These are phyloP conservation scores for Anolis sagrei DNA, from an alignment of 2,113 vertebrate genomes.

Conservation along the genomic window DNA sequence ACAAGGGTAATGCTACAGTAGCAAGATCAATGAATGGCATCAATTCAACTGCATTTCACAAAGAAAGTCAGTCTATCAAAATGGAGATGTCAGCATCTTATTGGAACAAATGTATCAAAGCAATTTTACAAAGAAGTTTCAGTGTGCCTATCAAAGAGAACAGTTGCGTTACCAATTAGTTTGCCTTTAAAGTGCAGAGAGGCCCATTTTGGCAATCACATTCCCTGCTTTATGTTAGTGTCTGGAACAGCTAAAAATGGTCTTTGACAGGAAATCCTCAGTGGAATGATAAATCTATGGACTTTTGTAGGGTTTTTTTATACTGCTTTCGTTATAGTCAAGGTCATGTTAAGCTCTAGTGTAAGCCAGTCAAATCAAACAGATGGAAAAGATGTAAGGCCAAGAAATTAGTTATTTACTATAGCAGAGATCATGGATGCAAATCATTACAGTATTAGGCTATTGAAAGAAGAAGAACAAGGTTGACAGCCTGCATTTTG, in stretches of 20 bases:
- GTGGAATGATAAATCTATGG: conserved; percentile 53
- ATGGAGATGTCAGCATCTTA: conserved; percentile 26
- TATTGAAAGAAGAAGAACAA: not conserved
- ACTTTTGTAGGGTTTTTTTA: conserved; percentile 28
- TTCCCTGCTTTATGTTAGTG: conserved; percentile 51
- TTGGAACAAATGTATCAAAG: conserved; percentile 4
- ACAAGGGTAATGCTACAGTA: not conserved
- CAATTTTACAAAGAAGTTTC: conserved; percentile 8
- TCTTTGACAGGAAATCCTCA: conserved; percentile 56
- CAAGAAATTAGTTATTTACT: conserved; percentile 44
- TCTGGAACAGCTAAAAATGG: conserved; percentile 49
- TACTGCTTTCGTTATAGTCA: conserved; percentile 41
- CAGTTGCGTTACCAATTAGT: conserved; percentile 19
- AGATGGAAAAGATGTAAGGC: conserved; percentile 35
- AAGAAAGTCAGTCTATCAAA: not conserved
- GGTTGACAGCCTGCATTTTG: not conserved
- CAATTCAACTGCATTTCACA: not conserved
- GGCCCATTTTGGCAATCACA: conserved; percentile 27
- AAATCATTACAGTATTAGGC: conserved; percentile 39
- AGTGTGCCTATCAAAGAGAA: conserved; percentile 29
- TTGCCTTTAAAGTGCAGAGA: conserved; percentile 48
- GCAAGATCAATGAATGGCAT: conserved; percentile 1
- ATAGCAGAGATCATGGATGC: conserved; percentile 35
- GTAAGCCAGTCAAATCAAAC: conserved; percentile 55
- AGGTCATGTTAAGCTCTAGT: conserved; percentile 38